These are phyloP conservation scores for Papilio demoleus DNA, from an alignment of 2,888 invertebrate genomes.

Conservation along the genomic window DNA sequence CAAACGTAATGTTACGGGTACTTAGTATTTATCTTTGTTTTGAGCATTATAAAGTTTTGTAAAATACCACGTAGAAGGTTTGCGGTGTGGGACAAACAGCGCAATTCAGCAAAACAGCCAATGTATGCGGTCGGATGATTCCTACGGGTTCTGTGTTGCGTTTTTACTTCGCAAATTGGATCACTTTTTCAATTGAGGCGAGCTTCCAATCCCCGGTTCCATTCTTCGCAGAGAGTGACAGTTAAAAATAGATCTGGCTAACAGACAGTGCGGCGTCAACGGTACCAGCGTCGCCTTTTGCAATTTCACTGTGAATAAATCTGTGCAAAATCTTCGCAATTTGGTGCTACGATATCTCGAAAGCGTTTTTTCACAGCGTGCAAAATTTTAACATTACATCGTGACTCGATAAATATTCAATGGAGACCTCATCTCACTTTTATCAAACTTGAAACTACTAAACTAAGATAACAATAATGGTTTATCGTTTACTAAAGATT, in stretches of 20 bases:
- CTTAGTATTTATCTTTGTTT: slow-evolving; percentile 28
- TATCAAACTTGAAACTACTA: background rate
- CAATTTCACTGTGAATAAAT: slow-evolving; percentile 42
- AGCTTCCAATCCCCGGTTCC: slow-evolving; percentile 48
- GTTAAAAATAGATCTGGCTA: slow-evolving; percentile 45
- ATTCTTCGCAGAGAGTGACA: slow-evolving; percentile 44
- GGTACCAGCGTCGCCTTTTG: slow-evolving; percentile 54
- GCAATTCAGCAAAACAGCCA: slow-evolving; percentile 2
- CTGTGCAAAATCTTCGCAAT: background rate
- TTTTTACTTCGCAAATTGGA: slow-evolving; percentile 36
- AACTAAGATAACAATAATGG: too few species aligned
- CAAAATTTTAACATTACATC: too few species aligned
- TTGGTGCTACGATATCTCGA: slow-evolving; percentile 3
- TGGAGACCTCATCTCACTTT: background rate
- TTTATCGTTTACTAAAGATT: background rate
- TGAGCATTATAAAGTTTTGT: slow-evolving; percentile 3
- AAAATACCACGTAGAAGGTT: background rate
- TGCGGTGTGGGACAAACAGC: slow-evolving; percentile 24
- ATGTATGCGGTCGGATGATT: slow-evolving; percentile 17
- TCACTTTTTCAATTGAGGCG: slow-evolving; percentile 46
- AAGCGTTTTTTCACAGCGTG: slow-evolving; percentile 2
- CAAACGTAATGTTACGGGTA: slow-evolving; percentile 22
- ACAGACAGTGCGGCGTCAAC: slow-evolving; percentile 40
- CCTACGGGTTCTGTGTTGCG: slow-evolving; percentile 12
- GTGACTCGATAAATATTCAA: background rate